Conservation (phyloP, 2,113 vertebrate species). For the Balaeniceps rex region DNA sequence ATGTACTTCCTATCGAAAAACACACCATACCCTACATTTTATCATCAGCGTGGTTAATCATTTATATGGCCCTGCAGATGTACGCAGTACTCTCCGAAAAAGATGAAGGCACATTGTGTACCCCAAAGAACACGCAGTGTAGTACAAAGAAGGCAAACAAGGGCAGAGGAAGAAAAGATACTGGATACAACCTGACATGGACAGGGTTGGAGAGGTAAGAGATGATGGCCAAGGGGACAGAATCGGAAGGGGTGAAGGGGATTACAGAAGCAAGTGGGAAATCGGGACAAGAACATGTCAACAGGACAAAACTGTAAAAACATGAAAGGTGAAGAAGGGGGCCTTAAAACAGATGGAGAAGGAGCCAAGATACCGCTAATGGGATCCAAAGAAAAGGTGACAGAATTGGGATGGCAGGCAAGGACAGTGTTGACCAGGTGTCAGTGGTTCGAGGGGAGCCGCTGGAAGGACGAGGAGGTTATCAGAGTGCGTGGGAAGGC, state of each 20-base stretch:
- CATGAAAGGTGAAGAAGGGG: neutral
- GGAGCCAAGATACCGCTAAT: neutral
- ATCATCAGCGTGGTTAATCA: neutral
- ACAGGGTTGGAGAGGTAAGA: neutral
- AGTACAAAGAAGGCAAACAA: neutral
- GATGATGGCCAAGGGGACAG: neutral
- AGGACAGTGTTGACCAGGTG: neutral
- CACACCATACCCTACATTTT: neutral
- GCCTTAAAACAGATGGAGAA: neutral
- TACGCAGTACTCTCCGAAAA: neutral
- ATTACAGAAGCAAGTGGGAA: neutral
- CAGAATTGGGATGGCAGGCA: neutral
- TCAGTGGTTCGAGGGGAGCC: neutral
- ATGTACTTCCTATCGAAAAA: neutral
- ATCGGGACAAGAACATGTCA: neutral
- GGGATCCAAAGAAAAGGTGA: neutral
- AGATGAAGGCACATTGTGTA: neutral
- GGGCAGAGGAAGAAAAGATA: neutral
- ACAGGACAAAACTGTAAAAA: neutral
- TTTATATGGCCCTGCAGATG: neutral
- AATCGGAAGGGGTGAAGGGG: accelerated
- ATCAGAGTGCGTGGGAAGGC: accelerated
- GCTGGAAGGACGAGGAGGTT: neutral
- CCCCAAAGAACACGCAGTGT: neutral
- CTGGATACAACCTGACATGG: neutral